phyloP scores from a whole-genome alignment of 2,113 vertebrate genomes.

The Diphyllodes magnificus region DNA sequence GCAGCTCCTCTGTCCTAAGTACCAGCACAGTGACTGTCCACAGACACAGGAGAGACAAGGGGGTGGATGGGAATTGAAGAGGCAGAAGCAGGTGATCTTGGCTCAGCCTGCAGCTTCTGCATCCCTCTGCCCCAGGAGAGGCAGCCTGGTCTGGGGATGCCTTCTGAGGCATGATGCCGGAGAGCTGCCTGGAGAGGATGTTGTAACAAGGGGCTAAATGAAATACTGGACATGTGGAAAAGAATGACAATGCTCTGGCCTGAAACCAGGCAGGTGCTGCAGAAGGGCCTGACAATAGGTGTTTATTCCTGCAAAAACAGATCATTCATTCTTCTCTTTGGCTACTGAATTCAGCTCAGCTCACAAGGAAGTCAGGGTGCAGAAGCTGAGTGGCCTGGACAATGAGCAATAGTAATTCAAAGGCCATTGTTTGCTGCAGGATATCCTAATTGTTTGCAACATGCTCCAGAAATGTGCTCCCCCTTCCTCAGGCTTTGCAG shows the following conservation, averaged over 20 bases:
- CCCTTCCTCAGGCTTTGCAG: neutral
- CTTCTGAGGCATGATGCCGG: neutral
- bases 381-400: neutral
- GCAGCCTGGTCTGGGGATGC: neutral
- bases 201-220: neutral
- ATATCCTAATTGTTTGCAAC: neutral
- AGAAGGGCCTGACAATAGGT: neutral
- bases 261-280: constrained; percentile 3
- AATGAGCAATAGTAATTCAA: neutral
- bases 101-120: neutral
- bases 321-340: neutral
- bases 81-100: neutral
- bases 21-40: neutral
- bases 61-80: neutral
- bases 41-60: neutral
- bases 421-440: constrained; percentile 42
- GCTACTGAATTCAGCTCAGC: neutral
- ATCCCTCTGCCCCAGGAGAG: neutral
- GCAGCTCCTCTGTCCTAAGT: neutral
- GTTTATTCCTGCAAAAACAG: neutral
- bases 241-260: neutral
- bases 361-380: neutral
- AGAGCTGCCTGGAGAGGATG: neutral
- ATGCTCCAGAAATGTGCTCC: neutral
- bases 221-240: neutral